These are phyloP conservation scores for Gephyroberyx darwinii DNA, from an alignment of 2,797 vertebrate genomes.

Conservation along the genomic window DNA sequence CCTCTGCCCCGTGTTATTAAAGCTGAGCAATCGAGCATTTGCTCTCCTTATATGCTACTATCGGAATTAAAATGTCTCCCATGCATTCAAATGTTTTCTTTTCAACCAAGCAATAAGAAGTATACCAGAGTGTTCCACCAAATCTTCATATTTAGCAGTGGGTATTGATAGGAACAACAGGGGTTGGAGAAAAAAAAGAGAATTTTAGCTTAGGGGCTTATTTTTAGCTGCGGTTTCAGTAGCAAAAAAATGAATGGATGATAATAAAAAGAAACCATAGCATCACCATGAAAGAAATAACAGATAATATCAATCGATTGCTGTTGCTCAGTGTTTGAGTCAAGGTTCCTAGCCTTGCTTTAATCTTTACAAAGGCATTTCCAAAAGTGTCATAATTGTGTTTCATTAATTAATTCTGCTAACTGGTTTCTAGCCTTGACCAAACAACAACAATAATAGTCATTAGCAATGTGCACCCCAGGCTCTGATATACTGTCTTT, in stretches of 20 bases:
- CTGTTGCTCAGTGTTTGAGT: not conserved
- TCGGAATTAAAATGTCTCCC: constrained; percentile 7
- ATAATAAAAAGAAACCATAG: constrained; percentile 18
- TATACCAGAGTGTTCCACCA: constrained; percentile 27
- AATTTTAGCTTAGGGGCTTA: constrained; percentile 37
- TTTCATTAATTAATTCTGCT: not conserved
- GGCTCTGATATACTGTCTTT: not conserved
- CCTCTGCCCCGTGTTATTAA: constrained; percentile 20
- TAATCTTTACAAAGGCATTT: constrained; percentile 11
- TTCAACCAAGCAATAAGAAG: constrained; percentile 10
- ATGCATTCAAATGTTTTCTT: constrained; percentile 7
- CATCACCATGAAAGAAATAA: constrained; percentile 1
- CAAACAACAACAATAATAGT: not conserved
- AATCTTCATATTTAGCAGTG: constrained; percentile 41
- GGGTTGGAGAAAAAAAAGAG: constrained; percentile 33
- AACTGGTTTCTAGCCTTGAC: not conserved
- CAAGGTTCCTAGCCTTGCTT: constrained; percentile 4
- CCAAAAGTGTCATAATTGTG: not conserved
- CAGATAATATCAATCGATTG: not conserved
- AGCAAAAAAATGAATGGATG: constrained; percentile 42
- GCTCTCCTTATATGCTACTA: constrained; percentile 1
- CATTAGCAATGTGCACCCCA: not conserved
- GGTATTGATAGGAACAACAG: constrained; percentile 21
- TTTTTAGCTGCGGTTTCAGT: constrained; percentile 47
- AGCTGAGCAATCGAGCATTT: constrained; percentile 30